These are phyloP conservation scores for Nesoenas mayeri DNA, from an alignment of 2,113 vertebrate species.

Conservation along the genomic window DNA sequence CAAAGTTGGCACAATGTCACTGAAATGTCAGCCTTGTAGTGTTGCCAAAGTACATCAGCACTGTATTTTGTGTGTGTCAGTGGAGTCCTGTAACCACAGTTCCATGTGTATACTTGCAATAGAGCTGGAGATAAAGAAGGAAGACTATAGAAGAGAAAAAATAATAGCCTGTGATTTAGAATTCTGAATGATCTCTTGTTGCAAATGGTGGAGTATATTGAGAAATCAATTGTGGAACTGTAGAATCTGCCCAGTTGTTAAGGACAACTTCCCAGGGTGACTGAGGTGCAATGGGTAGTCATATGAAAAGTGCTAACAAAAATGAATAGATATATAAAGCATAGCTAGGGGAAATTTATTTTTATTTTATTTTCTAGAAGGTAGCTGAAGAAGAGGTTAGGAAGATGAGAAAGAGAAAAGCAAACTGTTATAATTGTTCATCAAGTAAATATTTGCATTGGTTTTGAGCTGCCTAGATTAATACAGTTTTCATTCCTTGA, in stretches of 20 bases:
- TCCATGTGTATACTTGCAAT: fast-evolving
- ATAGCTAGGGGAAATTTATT: background rate
- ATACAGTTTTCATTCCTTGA: background rate
- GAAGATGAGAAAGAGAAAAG: background rate
- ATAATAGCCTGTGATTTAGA: background rate
- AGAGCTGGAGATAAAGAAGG: background rate
- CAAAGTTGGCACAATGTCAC: background rate
- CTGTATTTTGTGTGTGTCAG: background rate
- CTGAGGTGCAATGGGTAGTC: background rate
- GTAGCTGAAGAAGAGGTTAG: background rate
- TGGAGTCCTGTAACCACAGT: background rate
- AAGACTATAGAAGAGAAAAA: background rate
- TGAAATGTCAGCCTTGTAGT: background rate
- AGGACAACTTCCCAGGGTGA: background rate
- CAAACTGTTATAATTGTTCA: background rate
- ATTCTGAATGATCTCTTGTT: background rate
- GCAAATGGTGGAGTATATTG: background rate
- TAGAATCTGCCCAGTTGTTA: background rate
- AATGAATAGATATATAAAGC: background rate
- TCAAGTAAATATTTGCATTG: background rate
- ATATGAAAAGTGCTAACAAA: background rate
- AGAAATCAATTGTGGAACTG: background rate
- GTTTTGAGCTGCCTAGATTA: background rate
- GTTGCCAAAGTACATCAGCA: background rate
- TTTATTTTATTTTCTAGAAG: too few species aligned